Evolutionary conservation across 1,140 invertebrate genomes (phyloP).

Genomic region (Goniozus legneri): DNA sequence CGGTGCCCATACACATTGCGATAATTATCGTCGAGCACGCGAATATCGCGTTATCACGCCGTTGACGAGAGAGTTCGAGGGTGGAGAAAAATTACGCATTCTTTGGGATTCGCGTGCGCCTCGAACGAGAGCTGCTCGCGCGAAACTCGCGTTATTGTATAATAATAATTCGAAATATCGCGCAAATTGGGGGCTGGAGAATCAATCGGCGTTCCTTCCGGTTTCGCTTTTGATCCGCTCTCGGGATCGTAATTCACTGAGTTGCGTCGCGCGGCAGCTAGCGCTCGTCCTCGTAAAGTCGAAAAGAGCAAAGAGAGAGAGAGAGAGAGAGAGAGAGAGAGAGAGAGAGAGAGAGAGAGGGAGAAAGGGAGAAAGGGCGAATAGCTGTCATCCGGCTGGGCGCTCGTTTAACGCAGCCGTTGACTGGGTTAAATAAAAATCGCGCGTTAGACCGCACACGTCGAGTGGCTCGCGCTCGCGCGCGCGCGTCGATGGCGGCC

Average conservation of each 20-base stretch:
- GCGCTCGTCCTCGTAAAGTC: too few species aligned
- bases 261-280: too few species aligned
- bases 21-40: background rate
- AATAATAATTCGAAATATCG: slow-evolving; percentile 30
- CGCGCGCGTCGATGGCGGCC: slow-evolving; percentile 11
- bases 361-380: background rate
- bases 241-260: too few species aligned
- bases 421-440: slow-evolving; percentile 48
- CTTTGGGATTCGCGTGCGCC: slow-evolving; percentile 19
- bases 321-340: background rate
- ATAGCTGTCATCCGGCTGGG: slow-evolving; percentile 41
- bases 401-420: slow-evolving; percentile 49
- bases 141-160: slow-evolving; percentile 7
- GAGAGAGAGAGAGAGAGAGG: background rate
- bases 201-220: too few species aligned
- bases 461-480: slow-evolving; percentile 24
- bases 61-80: background rate
- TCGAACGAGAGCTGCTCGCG: too few species aligned
- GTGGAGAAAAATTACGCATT: too few species aligned
- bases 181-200: too few species aligned
- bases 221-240: too few species aligned
- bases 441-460: slow-evolving; percentile 39
- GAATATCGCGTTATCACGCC: background rate
- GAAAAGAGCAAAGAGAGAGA: too few species aligned
- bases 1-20: background rate